Evolutionary conservation across 2,888 invertebrate species (phyloP).

Genomic region (Habroteleia sp.): DNA sequence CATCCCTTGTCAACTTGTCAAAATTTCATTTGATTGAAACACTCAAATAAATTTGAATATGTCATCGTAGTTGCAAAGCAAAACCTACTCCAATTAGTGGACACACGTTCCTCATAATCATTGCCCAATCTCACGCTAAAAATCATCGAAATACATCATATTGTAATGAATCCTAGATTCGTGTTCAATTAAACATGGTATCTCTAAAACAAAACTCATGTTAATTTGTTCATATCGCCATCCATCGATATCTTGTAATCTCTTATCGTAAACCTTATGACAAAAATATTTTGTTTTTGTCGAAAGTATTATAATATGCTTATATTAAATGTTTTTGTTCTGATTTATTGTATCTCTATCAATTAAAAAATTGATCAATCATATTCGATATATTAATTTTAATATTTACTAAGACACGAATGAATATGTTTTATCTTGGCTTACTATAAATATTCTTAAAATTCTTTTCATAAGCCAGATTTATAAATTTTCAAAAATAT

Average conservation of each 20-base stretch:
- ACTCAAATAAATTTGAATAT: conserved; percentile 27
- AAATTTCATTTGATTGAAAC: conserved; percentile 25
- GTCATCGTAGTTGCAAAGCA: conserved; percentile 11
- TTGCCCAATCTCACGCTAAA: conserved; percentile 29
- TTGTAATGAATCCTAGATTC: conserved; percentile 41
- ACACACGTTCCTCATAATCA: conserved; percentile 34
- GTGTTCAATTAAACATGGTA: conserved; percentile 37
- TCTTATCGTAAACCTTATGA: too few species aligned
- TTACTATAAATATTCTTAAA: too few species aligned
- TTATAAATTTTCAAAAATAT: too few species aligned
- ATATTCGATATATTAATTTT: too few species aligned
- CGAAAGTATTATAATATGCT: too few species aligned
- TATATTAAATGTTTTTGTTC: too few species aligned
- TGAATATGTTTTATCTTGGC: too few species aligned
- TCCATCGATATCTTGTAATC: background rate
- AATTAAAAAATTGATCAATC: too few species aligned
- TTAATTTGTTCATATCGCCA: conserved; percentile 30
- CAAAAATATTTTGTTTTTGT: too few species aligned
- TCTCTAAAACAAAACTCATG: conserved; percentile 29
- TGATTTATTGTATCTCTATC: too few species aligned
- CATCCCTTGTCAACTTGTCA: conserved; percentile 3
- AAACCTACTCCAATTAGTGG: conserved; percentile 42
- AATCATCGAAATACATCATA: conserved; percentile 43
- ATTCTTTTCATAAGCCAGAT: too few species aligned
- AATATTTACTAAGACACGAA: too few species aligned